Evolutionary conservation across 2,113 vertebrate species (phyloP), one percentile per base, ranked within the genome.

Genomic region (Daboia siamensis): DNA sequence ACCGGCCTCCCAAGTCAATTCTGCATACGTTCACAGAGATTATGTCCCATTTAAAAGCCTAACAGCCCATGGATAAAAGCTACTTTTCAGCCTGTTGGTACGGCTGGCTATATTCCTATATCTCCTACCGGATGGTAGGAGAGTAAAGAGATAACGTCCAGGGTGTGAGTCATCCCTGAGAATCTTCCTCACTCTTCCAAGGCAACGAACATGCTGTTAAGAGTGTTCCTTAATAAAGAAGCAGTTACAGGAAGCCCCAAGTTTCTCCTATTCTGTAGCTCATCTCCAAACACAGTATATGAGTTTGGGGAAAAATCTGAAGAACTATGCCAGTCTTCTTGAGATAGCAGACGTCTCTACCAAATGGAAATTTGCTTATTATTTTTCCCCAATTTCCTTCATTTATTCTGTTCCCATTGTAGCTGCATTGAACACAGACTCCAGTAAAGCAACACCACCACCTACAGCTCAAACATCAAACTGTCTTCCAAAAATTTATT

Each of bases 391-490:
- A 56, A 0, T 92, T 93, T 91, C 44, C 39, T 39, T 89, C 33
- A 48, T 2, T 59, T 92, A 29, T 57, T 80, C 52, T 55, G 55
- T 64, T 57, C 84, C 55, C 8, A 87, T 91, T 69, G 48, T 39
- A 61, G n/a, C 61, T 57, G 86, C 85, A 88, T 2, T 88, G 91
- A 95, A 94, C 29, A 84, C 93, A 9, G 92, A 84, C n/a, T 96
- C 94, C 93, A 84, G 94, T 56, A 96, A 96, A 94, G 93, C 96
- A 97, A 96, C 94, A 96, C 84, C 91, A 96, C 96, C 96, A 96
- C 92, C 95, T 97, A 96, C 95, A 97, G 95, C 92, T 95, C 94
- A 96, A 93, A 96, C n/a, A 94, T 80, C 92, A 96, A 93, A 95
- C 54, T 93, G 92, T 90, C 91, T 91, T 90, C 54, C 90, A 89